Evolutionary conservation across 2,888 invertebrate species (phyloP).

Genomic region (Rugalucina vietnamica): DNA sequence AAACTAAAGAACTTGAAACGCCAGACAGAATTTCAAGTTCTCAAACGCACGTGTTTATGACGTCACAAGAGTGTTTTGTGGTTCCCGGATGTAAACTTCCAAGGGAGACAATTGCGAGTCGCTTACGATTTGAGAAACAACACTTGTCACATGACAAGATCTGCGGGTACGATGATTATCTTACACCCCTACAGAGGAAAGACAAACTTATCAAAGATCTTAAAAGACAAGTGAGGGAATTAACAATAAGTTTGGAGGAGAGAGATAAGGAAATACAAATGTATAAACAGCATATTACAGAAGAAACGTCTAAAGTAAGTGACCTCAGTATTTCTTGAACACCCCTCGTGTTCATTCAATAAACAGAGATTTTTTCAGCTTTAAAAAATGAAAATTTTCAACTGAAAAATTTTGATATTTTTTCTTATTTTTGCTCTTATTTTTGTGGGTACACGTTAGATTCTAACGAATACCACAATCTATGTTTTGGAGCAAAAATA

Average conservation of each 20-base stretch:
- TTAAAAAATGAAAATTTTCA: no score
- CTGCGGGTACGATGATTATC: slow-evolving; percentile 62
- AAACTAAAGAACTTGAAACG: slow-evolving; percentile 19
- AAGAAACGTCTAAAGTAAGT: slow-evolving; percentile 63
- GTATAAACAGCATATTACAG: slow-evolving; percentile 63
- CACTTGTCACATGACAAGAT: slow-evolving; percentile 62
- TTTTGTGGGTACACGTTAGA: no score
- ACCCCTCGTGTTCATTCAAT: no score
- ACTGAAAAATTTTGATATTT: no score
- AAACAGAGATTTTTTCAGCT: no score
- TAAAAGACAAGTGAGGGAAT: slow-evolving; percentile 67
- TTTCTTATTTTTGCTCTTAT: no score
- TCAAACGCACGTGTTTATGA: slow-evolving; percentile 60
- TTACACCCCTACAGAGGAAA: slow-evolving; percentile 76
- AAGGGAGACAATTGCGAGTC: slow-evolving; percentile 70
- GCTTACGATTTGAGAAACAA: slow-evolving; percentile 70
- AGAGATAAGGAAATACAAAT: slow-evolving; percentile 65
- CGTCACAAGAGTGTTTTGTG: slow-evolving; percentile 62
- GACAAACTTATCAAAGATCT: slow-evolving; percentile 69
- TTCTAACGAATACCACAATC: no score
- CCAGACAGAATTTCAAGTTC: slow-evolving; percentile 24
- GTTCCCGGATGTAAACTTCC: slow-evolving; percentile 59
- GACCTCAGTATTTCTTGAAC: no score
- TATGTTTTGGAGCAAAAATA: no score
- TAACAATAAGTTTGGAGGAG: slow-evolving; percentile 63